phyloP scores from a whole-genome alignment of 1,140 invertebrate genomes.

The Hypothenemus hampei region DNA sequence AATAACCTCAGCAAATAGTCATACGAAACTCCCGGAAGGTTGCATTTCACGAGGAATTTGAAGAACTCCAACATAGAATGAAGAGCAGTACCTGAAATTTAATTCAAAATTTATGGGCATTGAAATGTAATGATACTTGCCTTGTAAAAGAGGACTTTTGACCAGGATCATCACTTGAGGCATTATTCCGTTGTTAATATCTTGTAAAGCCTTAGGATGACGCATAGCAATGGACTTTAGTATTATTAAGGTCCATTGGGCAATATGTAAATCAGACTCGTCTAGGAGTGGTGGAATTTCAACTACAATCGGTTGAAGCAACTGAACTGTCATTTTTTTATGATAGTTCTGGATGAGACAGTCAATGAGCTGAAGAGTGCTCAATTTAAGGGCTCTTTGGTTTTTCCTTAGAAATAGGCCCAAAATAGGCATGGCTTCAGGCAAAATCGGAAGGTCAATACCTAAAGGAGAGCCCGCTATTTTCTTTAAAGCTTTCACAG shows the following conservation, averaged over 20 bases:
- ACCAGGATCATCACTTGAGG: slow-evolving; percentile 83
- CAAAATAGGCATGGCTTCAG: slow-evolving; percentile 84
- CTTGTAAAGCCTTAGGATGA: slow-evolving; percentile 59
- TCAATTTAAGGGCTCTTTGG: slow-evolving; percentile 89
- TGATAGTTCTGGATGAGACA: slow-evolving; percentile 58
- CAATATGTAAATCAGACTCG: slow-evolving; percentile 93
- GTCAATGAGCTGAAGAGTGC: slow-evolving; percentile 85
- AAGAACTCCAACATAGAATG: slow-evolving; percentile 89
- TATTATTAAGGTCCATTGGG: slow-evolving; percentile 79
- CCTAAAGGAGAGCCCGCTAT: slow-evolving; percentile 85
- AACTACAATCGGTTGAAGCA: slow-evolving; percentile 49
- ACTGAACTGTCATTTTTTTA: slow-evolving; percentile 35
- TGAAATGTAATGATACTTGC: slow-evolving; percentile 40
- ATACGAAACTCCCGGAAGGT: slow-evolving; percentile 73
- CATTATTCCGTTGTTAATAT: slow-evolving; percentile 57
- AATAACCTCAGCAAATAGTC: slow-evolving; percentile 72
- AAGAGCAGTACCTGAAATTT: slow-evolving; percentile 68
- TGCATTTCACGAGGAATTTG: slow-evolving; percentile 77
- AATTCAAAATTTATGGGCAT: slow-evolving; percentile 24
- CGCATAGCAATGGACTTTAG: slow-evolving; percentile 69
- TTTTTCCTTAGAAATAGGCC: slow-evolving; percentile 96
- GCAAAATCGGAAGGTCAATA: slow-evolving; percentile 84
- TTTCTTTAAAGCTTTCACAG: slow-evolving; percentile 92
- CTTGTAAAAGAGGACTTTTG: slow-evolving; percentile 85
- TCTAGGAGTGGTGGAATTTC: slow-evolving; percentile 87